Conservation (phyloP, 2,888 invertebrate species). For the Lochmaea capreae region DNA sequence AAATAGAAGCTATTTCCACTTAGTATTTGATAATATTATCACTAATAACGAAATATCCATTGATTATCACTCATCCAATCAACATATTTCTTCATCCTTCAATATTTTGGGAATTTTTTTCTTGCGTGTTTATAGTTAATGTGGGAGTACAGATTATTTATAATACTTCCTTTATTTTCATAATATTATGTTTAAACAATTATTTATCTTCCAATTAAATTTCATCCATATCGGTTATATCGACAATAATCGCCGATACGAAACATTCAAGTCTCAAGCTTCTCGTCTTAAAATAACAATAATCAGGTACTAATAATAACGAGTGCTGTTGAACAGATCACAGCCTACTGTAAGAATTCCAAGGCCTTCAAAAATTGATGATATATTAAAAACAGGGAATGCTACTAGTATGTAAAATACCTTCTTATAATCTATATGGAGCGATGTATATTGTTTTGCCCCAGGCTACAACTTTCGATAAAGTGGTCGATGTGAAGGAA, state of each 20-base stretch:
- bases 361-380: conserved; percentile 63
- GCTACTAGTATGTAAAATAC: conserved; percentile 66
- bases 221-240: background rate
- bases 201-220: too few relatives aligned
- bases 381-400: conserved; percentile 64
- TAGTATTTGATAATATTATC: too few relatives aligned
- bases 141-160: too few relatives aligned
- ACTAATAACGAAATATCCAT: too few relatives aligned
- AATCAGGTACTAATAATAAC: conserved; percentile 38
- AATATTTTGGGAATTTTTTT: too few relatives aligned
- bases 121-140: too few relatives aligned
- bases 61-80: too few relatives aligned
- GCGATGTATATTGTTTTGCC: conserved; percentile 62
- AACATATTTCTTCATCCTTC: too few relatives aligned
- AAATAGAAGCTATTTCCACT: too few relatives aligned
- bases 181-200: too few relatives aligned
- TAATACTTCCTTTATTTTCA: too few relatives aligned
- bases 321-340: conserved; percentile 41
- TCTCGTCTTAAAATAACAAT: conserved; percentile 40
- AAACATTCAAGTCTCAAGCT: conserved; percentile 15
- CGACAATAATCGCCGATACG: conserved; percentile 13
- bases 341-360: conserved; percentile 47
- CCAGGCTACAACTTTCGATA: conserved; percentile 48
- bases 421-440: conserved; percentile 64
- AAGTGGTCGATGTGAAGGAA: conserved; percentile 45